Percentiles rank a stretch among this genome's conserved stretches.
These are phyloP conservation scores for Scelioninae gen. 2 DNA, from an alignment of 2,888 invertebrate species.

Conservation along the genomic window DNA sequence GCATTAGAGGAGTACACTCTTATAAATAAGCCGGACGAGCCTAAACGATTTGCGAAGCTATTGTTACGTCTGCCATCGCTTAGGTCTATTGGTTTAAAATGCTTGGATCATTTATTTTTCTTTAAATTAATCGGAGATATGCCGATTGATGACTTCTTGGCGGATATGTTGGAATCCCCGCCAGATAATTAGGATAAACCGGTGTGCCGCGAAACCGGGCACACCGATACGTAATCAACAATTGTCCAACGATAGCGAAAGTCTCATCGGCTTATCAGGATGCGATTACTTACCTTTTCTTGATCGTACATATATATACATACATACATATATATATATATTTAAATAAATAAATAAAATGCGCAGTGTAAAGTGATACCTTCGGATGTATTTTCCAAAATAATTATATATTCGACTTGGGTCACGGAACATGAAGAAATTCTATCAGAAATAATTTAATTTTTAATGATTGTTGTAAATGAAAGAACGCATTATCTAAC, in stretches of 20 bases:
- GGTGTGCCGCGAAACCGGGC: constrained; percentile 71
- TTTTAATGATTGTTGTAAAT: not conserved
- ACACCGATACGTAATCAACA: constrained; percentile 68
- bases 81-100: constrained; percentile 94
- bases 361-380: constrained; percentile 40
- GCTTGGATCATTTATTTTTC: constrained; percentile 95
- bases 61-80: constrained; percentile 91
- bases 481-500: not conserved
- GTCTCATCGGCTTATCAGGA: constrained; percentile 56
- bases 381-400: constrained; percentile 37
- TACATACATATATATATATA: constrained; percentile 30
- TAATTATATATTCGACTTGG: constrained; percentile 24
- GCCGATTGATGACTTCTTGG: constrained; percentile 89
- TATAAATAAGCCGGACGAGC: constrained; percentile 90
- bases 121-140: constrained; percentile 93
- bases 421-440: constrained; percentile 26
- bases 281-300: constrained; percentile 56
- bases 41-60: constrained; percentile 96
- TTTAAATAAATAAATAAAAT: constrained; percentile 30
- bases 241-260: constrained; percentile 52
- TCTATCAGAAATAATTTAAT: not conserved
- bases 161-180: constrained; percentile 86
- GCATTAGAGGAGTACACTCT: constrained; percentile 97
- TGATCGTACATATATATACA: constrained; percentile 45
- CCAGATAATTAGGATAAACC: constrained; percentile 68